Evolutionary conservation across 1,140 invertebrate genomes (phyloP), one percentile per base, ranked within the genome.

Genomic region (Zelostemma sp.): DNA sequence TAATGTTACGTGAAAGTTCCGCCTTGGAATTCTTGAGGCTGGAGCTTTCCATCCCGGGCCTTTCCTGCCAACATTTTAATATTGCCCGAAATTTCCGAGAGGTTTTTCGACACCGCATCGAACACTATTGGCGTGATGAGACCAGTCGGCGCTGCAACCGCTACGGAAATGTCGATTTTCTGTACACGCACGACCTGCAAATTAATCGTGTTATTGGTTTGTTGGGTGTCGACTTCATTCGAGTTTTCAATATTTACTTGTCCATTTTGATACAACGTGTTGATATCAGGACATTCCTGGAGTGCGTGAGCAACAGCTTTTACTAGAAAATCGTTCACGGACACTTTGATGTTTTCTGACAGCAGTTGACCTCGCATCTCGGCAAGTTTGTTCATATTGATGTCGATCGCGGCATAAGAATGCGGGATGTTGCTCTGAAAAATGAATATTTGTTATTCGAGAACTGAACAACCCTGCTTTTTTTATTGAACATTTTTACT

Each of bases 51-150:
- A 12, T 94, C 93, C 73, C 94, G 90, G 0, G 98, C 98, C 86
- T 95, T 97, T 8, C 83, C 88, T 2, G 97, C 97, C 68, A 99
- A 86, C 68, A 88, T 86, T 81, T 93, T 94, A 18, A 98, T 91
- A 74, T 93, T 91, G 63, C 87, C 88, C 31, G 93, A 93, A 63
- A 99, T 99, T 68, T 95, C 90, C 3, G 91, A 84, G 19, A 99
- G 86, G 11, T 96, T 96, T 86, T 98, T 97, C 15, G 89, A 89
- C 73, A 98, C 92, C 4, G 96, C 95, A 78, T 92, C 90, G 78
- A 97, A 97, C 9, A 99, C 90, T 72, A 99, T 99, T n/a, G 98
- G 98, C 0, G 98, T 99, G 31, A 99, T 99, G 6, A 99, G 88
- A 11, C 98, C 98, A 50, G 90, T 91, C 9, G 96, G 93, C 6